These are phyloP conservation scores for Phaenicophaeus curvirostris DNA, from an alignment of 2,797 vertebrate genomes.

Conservation along the genomic window DNA sequence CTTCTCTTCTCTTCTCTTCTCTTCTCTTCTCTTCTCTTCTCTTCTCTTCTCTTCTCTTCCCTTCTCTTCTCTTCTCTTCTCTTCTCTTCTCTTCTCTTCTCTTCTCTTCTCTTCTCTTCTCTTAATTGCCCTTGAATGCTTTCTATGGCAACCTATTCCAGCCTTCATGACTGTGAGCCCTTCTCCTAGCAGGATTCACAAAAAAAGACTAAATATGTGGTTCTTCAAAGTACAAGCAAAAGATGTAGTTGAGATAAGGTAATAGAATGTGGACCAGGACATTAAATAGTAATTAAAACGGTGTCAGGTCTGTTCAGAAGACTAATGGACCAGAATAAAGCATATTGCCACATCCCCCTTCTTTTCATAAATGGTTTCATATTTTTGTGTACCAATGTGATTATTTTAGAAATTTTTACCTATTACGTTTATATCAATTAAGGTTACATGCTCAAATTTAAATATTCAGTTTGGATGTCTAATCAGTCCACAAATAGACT, in stretches of 20 bases:
- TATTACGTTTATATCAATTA: neutral
- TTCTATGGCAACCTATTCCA: neutral
- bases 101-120: too few species aligned
- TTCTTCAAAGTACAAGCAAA: neutral
- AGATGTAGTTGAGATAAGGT: neutral
- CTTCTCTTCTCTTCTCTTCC: too few species aligned
- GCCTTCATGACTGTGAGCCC: accelerated
- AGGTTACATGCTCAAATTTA: neutral
- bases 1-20: too few species aligned
- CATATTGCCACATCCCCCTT: neutral
- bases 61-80: too few species aligned
- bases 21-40: too few species aligned
- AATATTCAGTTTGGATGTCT: neutral
- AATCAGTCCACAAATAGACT: neutral
- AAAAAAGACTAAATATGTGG: neutral
- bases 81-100: too few species aligned
- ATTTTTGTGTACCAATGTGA: neutral
- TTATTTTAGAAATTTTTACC: neutral
- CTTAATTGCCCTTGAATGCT: neutral
- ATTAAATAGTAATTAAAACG: neutral
- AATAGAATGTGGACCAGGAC: neutral
- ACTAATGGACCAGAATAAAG: neutral
- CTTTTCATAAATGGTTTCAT: neutral
- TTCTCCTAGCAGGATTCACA: neutral
- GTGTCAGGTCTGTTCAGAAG: neutral